Evolutionary conservation across 2,888 invertebrate genomes (phyloP), one percentile per base, ranked within the genome.

Genomic region (Ophioninae sp.): DNA sequence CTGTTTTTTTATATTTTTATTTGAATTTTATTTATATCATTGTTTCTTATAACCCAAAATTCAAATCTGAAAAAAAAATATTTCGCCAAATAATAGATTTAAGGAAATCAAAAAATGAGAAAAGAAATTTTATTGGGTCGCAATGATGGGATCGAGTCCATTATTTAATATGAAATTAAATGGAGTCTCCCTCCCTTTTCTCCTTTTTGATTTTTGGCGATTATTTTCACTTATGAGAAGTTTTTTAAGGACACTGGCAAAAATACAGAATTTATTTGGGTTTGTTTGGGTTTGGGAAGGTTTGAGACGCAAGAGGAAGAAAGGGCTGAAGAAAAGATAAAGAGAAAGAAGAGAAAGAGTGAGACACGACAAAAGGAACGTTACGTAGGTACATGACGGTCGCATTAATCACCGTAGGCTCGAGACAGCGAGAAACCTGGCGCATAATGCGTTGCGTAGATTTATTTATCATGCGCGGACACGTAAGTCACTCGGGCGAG

Each of bases 381-480:
- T 79, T 67, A 22, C 51, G 58, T 41, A 61, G 74, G 75, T 65
- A 82, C 77, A 85, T 85, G 84, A 84, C 83, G 83, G 81, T 85
- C 85, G 85, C 90, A 91, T 91, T 90, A 91, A 91, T 91, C 90
- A 90, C 87, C 80, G 81, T 81, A 37, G 30, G 65, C 58, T 51
- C 82, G 84, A 85, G 90, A 90, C 91, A 88, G 89, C 87, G 88
- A 87, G 87, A 86, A 89, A 88, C 87, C 83, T 86, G 85, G 89
- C 88, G 87, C 87, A 89, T 88, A 90, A 89, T 89, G 89, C 90
- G 89, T 88, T 88, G 87, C 89, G 88, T 89, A 90, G 91, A 90
- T 91, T 91, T 90, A 91, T 91, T 91, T 91, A 90, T 91, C 88
- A 89, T 89, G 83, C 88, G 88, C 87, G 90, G 88, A 90, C 89